These are phyloP conservation scores for Trisateles emortualis DNA, from an alignment of 2,888 invertebrate genomes.

Conservation along the genomic window DNA sequence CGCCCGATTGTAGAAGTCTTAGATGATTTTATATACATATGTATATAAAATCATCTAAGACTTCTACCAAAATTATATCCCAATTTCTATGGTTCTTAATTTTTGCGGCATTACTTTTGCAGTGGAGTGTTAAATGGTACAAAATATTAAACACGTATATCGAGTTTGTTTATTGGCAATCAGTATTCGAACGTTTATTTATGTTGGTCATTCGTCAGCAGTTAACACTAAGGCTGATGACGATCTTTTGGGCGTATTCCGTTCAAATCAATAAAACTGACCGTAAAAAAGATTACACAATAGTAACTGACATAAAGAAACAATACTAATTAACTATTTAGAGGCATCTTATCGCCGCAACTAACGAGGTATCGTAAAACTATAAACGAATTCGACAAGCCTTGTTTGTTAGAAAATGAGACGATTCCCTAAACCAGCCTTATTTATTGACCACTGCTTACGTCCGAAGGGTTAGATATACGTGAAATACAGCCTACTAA, in stretches of 20 bases:
- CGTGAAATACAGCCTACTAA: slow-evolving; percentile 71
- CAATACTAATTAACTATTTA: slow-evolving; percentile 85
- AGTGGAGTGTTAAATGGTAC: slow-evolving; percentile 57
- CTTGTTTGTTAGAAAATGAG: slow-evolving; percentile 73
- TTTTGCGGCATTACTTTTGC: slow-evolving; percentile 16
- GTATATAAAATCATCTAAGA: too few relatives aligned
- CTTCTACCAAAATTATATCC: neutral
- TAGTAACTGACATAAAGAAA: slow-evolving; percentile 56
- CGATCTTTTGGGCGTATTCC: slow-evolving; percentile 45
- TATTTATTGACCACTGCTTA: slow-evolving; percentile 67
- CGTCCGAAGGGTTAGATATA: slow-evolving; percentile 47
- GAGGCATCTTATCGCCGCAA: slow-evolving; percentile 70
- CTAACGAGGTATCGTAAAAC: slow-evolving; percentile 81
- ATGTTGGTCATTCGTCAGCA: slow-evolving; percentile 66
- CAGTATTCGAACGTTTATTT: slow-evolving; percentile 69
- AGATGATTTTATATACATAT: too few relatives aligned
- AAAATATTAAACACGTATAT: slow-evolving; percentile 64
- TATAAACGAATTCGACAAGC: slow-evolving; percentile 73
- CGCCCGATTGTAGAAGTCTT: too few relatives aligned
- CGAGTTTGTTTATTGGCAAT: slow-evolving; percentile 79
- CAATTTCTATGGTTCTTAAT: neutral
- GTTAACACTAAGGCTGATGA: slow-evolving; percentile 51
- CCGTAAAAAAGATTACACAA: slow-evolving; percentile 54
- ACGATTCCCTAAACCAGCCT: slow-evolving; percentile 69
- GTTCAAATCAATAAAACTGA: slow-evolving; percentile 48